These are phyloP conservation scores for Eulemur coronatus DNA, from an alignment of 2,797 vertebrate species.

Conservation along the genomic window DNA sequence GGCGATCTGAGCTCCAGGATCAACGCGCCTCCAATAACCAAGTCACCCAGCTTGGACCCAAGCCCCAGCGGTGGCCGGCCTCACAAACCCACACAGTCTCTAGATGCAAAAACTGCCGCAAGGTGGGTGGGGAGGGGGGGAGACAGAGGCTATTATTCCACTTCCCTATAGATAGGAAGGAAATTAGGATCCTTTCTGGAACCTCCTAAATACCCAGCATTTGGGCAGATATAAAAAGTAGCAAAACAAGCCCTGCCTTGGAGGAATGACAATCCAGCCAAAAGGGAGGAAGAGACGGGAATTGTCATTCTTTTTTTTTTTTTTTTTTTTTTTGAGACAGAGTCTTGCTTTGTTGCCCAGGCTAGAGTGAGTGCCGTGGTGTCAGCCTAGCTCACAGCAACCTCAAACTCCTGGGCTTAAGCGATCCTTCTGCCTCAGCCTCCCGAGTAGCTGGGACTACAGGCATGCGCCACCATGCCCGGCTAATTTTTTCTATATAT, in stretches of 20 bases:
- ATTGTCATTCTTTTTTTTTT: background rate
- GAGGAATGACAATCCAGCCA: background rate
- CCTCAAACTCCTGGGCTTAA: no score
- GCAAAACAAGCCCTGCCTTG: background rate
- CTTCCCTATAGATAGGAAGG: background rate
- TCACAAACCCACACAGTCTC: constrained; percentile 87
- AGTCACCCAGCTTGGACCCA: constrained; percentile 89
- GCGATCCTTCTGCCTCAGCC: no score
- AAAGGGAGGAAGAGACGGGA: background rate
- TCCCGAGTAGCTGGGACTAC: no score
- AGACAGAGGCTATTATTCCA: background rate
- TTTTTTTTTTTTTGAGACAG: no score
- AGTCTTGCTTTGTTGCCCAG: no score
- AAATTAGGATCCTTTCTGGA: background rate
- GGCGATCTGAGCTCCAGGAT: constrained; percentile 85
- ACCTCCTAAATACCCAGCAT: background rate
- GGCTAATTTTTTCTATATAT: no score
- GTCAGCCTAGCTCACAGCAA: no score
- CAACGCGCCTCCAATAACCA: constrained; percentile 87
- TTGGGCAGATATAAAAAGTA: background rate
- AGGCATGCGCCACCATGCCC: no score
- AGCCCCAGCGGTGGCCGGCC: constrained; percentile 83
- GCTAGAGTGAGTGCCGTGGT: no score
- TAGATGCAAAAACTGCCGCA: constrained; percentile 82
- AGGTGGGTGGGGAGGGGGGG: constrained; percentile 83